Base-by-base conservation (phyloP, 2,797 vertebrate species). In the Coreius guichenoti region DNA sequence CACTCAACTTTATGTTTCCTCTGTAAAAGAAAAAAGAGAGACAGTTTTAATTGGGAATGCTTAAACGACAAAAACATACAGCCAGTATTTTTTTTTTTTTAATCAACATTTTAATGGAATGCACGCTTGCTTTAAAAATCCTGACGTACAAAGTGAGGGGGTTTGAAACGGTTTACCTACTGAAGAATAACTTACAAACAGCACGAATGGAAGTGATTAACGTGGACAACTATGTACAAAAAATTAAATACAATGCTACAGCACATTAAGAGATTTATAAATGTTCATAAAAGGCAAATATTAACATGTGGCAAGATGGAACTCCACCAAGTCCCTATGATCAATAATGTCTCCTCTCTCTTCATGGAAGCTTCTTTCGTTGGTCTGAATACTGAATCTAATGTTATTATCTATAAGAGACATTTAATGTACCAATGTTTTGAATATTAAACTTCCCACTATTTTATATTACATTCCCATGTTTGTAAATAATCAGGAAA, bases 1-100 rank as follows among this genome's bases (percentile, higher is more conserved):
- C 91, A 93, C 92, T 95, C 93, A 95, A 94, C 91, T 89, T 94
- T 94, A 95, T 92, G 94, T 94, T 93, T 95, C 93, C 93, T 95
- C 95, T 95, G 94, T 80, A 95, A 95, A 94, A 95, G 92, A 95
- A 93, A 85, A 90, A 93, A 95, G 91, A 90, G 58, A 94, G 92
- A 95, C 92, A 92, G 93, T 92, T 94, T 91, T 95, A 94, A 94
- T 93, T 93, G 94, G 94, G 95, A 95, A 96, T 95, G 94, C 94
- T 91, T 90, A 74, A 79, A 90, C 78, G 90, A 80, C 91, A 69
- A 77, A 54, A 87, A 82, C 84, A 84, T 56, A 86, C 45, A 73
- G 69, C 77, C 73, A 91, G 72, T 68, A 86, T 84, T 89, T 88
- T 86, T 89, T 84, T 88, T 84, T 89, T 88, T 86, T 89, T 84